Evolutionary conservation across 2,888 invertebrate species (phyloP), one percentile per base, ranked within the genome.

Genomic region (Gerosis bhagava): DNA sequence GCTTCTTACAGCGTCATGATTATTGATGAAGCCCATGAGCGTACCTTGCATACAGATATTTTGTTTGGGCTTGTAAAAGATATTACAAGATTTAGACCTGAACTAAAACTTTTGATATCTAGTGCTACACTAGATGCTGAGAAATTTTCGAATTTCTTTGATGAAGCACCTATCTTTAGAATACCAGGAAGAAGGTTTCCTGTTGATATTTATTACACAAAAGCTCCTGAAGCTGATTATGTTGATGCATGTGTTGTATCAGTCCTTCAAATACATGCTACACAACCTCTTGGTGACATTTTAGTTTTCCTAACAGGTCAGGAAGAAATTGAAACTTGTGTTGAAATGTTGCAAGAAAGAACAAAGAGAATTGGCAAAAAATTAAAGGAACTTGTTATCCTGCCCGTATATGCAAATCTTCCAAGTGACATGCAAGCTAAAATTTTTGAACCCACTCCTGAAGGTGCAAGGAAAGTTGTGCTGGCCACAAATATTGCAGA

Each of bases 361-460:
- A 95, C 97, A 0, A 93, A 97, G 67, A 93, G 96, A 58, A 90
- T 99, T 43, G 99, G 99, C 0, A 95, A 96, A 2, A 97, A 98
- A 88, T 93, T 99, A 36, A 94, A 93, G 58, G 99, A 99, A 80
- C 88, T 99, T 3, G 75, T 99, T 7, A 95, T 99, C 59, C 87
- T 98, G 40, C 99, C 99, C 0, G 97, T 99, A 13, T 99, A 99
- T 86, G 97, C 99, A 2, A 99, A 99, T 86, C 90, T 99, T 34
- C 99, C 99, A 0, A 98, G 98, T 65, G 99, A 99, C 64, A 96
- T 99, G 96, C 99, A 99, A 83, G 96, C 98, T 2, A 98, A 98
- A 82, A 99, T 99, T 65, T 99, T 99, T 82, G 97, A 98, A 64
- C 98, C 98, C 0, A 99, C 99, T 0, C 99, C 99, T 26, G 96